Percentiles rank a stretch among this genome's conserved stretches.
phyloP scores from a whole-genome alignment of 2,888 invertebrate species.

The Nomada ferruginata region DNA sequence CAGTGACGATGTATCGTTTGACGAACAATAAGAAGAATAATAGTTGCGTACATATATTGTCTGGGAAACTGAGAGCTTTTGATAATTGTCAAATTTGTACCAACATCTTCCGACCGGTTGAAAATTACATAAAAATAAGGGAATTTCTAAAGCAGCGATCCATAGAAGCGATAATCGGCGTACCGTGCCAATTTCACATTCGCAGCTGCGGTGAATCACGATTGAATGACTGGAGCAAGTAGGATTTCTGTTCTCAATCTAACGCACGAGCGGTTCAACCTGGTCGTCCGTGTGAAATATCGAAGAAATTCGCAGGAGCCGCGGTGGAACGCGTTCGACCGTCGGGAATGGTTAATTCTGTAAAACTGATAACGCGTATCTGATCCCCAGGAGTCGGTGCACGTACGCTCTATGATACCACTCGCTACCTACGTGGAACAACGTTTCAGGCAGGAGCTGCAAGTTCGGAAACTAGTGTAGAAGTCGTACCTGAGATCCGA shows the following conservation, averaged over 20 bases:
- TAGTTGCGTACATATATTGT: not conserved
- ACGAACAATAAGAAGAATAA: not conserved
- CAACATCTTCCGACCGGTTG: not conserved
- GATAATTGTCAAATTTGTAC: not conserved
- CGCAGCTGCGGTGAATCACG: not conserved
- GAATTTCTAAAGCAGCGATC: not conserved
- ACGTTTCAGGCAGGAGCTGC: constrained; percentile 44
- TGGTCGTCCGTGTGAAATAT: constrained; percentile 26
- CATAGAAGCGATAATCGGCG: no score
- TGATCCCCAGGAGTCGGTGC: constrained; percentile 44
- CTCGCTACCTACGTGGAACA: constrained; percentile 35
- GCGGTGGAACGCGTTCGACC: not conserved
- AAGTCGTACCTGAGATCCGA: constrained; percentile 54
- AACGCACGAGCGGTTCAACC: constrained; percentile 23
- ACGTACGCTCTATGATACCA: constrained; percentile 43
- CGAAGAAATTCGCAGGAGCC: constrained; percentile 37
- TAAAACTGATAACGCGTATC: constrained; percentile 57
- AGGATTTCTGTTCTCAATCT: constrained; percentile 3
- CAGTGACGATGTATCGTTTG: not conserved
- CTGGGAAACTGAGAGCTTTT: not conserved
- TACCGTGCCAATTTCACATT: not conserved
- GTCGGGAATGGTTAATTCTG: constrained; percentile 46
- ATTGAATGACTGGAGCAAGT: not conserved
- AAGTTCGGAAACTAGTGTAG: constrained; percentile 61
- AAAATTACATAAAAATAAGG: not conserved